Percentiles rank a stretch among this genome's conserved stretches.
Evolutionary conservation across 2,888 invertebrate genomes (phyloP).

Genomic region (Lithophane ornitopus): DNA sequence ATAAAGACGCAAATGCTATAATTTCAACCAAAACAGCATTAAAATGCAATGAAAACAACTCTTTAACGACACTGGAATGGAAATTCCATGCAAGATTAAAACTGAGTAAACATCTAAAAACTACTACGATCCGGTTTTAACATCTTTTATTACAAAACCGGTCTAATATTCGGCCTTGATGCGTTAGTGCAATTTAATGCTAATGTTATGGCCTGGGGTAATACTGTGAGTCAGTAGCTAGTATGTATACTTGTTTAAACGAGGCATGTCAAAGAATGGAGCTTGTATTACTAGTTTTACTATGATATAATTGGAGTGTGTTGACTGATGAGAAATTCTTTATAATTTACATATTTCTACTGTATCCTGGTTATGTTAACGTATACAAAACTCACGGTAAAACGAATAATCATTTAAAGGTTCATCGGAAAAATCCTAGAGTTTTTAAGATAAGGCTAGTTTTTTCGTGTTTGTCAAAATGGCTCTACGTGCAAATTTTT

Average conservation of each 20-base stretch:
- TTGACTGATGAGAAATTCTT: slow-evolving; percentile 2
- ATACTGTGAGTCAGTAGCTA: slow-evolving; percentile 40
- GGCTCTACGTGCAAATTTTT: too few species aligned
- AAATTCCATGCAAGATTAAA: slow-evolving; percentile 21
- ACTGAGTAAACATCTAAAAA: slow-evolving; percentile 24
- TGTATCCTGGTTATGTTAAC: neutral
- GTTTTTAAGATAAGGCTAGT: neutral
- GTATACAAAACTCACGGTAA: neutral
- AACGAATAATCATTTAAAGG: neutral
- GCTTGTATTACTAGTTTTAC: slow-evolving; percentile 20
- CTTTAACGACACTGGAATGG: slow-evolving; percentile 4
- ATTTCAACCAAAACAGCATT: slow-evolving; percentile 3
- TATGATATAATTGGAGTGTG: slow-evolving; percentile 23
- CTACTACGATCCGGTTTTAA: slow-evolving; percentile 35
- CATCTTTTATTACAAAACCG: slow-evolving; percentile 48
- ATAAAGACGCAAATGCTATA: neutral
- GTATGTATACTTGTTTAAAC: slow-evolving; percentile 2
- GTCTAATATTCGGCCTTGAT: slow-evolving; percentile 61
- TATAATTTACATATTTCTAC: neutral
- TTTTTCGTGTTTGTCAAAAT: neutral
- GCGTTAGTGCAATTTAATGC: slow-evolving; percentile 56
- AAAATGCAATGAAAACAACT: slow-evolving; percentile 10
- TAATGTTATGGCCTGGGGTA: slow-evolving; percentile 42
- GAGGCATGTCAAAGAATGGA: neutral
- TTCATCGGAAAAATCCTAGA: neutral